A percentile compares a stretch with the other conserved stretches of the same genome.
phyloP scores from a whole-genome alignment of 2,888 invertebrate species.

The Drosophila mayaguana region DNA sequence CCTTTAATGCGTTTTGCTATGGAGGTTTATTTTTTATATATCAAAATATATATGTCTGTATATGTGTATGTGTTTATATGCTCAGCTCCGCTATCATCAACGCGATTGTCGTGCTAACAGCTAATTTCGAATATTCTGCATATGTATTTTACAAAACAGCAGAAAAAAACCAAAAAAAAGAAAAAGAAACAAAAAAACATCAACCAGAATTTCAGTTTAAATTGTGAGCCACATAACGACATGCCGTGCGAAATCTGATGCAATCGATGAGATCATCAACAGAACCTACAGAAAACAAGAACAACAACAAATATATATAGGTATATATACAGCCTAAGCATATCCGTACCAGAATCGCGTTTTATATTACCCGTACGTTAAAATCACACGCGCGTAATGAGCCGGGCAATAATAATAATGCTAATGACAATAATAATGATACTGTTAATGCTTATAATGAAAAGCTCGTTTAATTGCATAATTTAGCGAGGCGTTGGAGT shows the following conservation, averaged over 20 bases:
- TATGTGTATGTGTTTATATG: neutral
- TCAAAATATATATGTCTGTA: neutral
- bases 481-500: conserved; percentile 27
- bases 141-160: conserved; percentile 50
- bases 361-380: conserved; percentile 26
- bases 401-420: conserved; percentile 53
- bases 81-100: conserved; percentile 33
- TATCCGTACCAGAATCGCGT: conserved; percentile 49
- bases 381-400: conserved; percentile 64
- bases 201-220: conserved; percentile 66
- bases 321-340: conserved; percentile 40
- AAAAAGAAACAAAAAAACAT: conserved; percentile 33
- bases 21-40: conserved; percentile 20
- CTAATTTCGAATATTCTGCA: conserved; percentile 75
- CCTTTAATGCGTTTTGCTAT: conserved; percentile 52
- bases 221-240: conserved; percentile 74
- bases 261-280: conserved; percentile 81
- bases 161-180: conserved; percentile 4
- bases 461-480: conserved; percentile 39
- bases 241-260: conserved; percentile 80
- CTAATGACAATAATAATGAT: conserved; percentile 47
- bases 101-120: conserved; percentile 66
- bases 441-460: conserved; percentile 25
- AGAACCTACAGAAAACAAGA: conserved; percentile 49
- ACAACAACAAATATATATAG: conserved; percentile 11